Base-by-base conservation (phyloP, 2,113 vertebrate species). In the Colistium nudipinnis region DNA sequence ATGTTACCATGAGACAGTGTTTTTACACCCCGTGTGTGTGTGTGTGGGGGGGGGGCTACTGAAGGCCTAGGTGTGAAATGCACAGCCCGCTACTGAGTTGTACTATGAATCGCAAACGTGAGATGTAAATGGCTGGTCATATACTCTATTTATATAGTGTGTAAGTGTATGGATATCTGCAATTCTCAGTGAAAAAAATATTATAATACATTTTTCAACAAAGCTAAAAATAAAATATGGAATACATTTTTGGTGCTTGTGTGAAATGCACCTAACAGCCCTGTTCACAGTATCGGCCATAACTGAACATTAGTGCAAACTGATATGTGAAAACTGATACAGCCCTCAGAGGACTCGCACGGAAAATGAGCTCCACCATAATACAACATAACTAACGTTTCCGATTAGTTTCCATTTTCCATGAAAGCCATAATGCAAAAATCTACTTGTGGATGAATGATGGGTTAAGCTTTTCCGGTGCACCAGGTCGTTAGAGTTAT, bases 241-340 rank as follows among this genome's bases (percentile, higher is more conserved):
- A 16, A 12, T 16, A 14, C 20, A 38, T 28, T 39, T 61, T 28
- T 24, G 11, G 17, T 27, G 6, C 24, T 28, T 52, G 31, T 68
- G 70, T 25, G 43, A 28, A 44, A 31, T 52, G 16, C 45, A 11
- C 25, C 35, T 28, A 45, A n/a, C 14, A 30, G 30, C 16, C 45
- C 28, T 53, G 8, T 6, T 31, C 0, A 2, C 39, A 17, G 28
- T 43, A 36, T 47, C 44, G 53, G 31, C 52, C n/a, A 51, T 52
- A 49, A 36, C 14, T 20, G 25, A 9, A 36, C 17, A 24, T n/a
- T 14, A 31, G 53, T 76, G 54, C 61, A 62, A 62, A 71, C 47
- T 51, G 67, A 76, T 70, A 60, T 74, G 55, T 72, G 75, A 73
- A 82, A 70, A 70, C 44, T 17, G 66, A 80, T 38, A 64, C 30